Evolutionary conservation across 2,113 vertebrate species (phyloP), one percentile per base, ranked within the genome.

Genomic region (Myotis lucifugus): DNA sequence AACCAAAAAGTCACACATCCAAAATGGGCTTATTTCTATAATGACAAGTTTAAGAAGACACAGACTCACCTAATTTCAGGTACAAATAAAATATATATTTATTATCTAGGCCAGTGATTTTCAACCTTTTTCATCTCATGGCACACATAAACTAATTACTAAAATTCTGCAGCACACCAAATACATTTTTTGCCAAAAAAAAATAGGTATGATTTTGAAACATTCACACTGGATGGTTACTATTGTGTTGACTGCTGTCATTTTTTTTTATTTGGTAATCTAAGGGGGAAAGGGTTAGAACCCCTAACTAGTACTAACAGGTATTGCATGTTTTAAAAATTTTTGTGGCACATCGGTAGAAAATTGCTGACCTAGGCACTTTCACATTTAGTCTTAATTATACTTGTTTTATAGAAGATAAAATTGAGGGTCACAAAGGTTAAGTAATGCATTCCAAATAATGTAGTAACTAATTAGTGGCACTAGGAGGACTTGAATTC

Each of bases 1-100:
- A 91, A 95, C 94, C 8, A 69, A 72, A 95, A 88, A 77, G 67
- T 95, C 89, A 97, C 12, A 84, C 17, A 84, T 85, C 69, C 32
- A 40, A 82, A 64, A 90, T 74, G 11, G 83, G 40, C 2, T 34
- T 11, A 81, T 84, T 89, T 84, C 48, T 14, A 70, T 21, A 59
- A 92, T 4, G 32, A 29, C 59, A 89, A 94, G 15, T 86, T 91
- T 92, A 90, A 73, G 40, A 92, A 90, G 61, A 90, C 15, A 72
- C 0, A 93, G 32, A 92, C 37, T 85, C 61, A 82, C 7, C 34
- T 86, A 29, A 70, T 50, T 86, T 94, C 73, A 79, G 48, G 79
- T 67, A 91, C 56, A 83, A 84, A 83, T 54, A 90, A 93, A 32
- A 88, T n/a, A 54, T 69, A 78, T 74, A 72, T 48, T 66, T 34